phyloP scores from a whole-genome alignment of 2,113 vertebrate species.

The Cyanoliseus patagonus region DNA sequence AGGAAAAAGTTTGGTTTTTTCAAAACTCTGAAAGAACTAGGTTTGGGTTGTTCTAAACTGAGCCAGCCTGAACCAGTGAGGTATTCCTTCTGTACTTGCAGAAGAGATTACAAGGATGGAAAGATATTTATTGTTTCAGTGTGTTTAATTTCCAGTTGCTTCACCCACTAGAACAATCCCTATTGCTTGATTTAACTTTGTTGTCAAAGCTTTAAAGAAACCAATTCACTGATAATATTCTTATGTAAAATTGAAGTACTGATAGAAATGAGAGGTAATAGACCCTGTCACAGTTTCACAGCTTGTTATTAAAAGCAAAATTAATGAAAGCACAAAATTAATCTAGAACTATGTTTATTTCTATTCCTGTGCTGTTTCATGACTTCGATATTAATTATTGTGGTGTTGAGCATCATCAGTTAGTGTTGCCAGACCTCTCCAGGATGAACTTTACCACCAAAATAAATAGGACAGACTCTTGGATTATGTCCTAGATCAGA shows the following conservation, averaged over 20 bases:
- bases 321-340: neutral
- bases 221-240: neutral
- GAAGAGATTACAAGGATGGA: neutral
- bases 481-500: neutral
- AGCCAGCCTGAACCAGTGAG: neutral
- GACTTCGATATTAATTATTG: neutral
- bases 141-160: slow-evolving; percentile 15
- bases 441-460: neutral
- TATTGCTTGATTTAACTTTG: neutral
- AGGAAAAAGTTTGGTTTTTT: neutral
- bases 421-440: neutral
- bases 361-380: neutral
- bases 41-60: neutral
- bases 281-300: neutral
- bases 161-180: neutral
- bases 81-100: neutral
- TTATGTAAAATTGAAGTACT: neutral
- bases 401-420: neutral
- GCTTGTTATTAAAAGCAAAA: neutral
- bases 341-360: neutral
- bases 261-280: neutral
- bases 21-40: neutral
- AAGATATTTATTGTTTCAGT: neutral
- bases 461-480: neutral
- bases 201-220: neutral